phyloP scores from a whole-genome alignment of 2,888 invertebrate species.

The Ferdinandea cuprea region DNA sequence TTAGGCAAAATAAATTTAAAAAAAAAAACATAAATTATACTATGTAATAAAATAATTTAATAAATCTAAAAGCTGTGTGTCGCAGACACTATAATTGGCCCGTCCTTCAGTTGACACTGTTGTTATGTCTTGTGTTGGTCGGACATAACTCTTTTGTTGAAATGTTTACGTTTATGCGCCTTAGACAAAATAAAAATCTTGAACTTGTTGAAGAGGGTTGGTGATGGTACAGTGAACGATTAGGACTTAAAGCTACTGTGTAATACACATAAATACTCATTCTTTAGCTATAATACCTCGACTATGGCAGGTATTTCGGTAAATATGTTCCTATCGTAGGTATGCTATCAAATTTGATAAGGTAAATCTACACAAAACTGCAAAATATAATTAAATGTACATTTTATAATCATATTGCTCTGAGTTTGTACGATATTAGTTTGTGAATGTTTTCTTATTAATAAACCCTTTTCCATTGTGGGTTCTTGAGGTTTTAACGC shows the following conservation, averaged over 20 bases:
- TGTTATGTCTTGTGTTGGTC: slow-evolving; percentile 26
- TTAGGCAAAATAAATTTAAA: slow-evolving; percentile 10
- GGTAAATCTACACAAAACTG: no score
- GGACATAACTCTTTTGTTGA: slow-evolving; percentile 30
- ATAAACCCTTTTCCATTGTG: no score
- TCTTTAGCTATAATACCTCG: no score
- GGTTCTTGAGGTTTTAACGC: no score
- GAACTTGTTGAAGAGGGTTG: slow-evolving; percentile 47
- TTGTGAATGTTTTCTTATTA: no score
- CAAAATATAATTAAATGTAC: no score
- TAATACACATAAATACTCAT: neutral
- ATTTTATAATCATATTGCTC: no score
- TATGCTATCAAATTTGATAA: no score
- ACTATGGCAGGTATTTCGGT: no score
- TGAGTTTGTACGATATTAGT: no score
- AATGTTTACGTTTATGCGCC: slow-evolving; percentile 50
- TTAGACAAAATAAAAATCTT: slow-evolving; percentile 22
- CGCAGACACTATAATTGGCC: slow-evolving; percentile 26
- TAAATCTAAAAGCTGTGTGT: slow-evolving; percentile 20
- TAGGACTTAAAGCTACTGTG: neutral
- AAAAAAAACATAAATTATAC: slow-evolving; percentile 18
- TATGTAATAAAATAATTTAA: slow-evolving; percentile 55
- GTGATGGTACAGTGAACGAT: slow-evolving; percentile 15
- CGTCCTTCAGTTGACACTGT: slow-evolving; percentile 52
- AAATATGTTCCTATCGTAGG: no score